Base-by-base conservation (phyloP, 1,140 invertebrate genomes). In the Philotrypesis tridentata region DNA sequence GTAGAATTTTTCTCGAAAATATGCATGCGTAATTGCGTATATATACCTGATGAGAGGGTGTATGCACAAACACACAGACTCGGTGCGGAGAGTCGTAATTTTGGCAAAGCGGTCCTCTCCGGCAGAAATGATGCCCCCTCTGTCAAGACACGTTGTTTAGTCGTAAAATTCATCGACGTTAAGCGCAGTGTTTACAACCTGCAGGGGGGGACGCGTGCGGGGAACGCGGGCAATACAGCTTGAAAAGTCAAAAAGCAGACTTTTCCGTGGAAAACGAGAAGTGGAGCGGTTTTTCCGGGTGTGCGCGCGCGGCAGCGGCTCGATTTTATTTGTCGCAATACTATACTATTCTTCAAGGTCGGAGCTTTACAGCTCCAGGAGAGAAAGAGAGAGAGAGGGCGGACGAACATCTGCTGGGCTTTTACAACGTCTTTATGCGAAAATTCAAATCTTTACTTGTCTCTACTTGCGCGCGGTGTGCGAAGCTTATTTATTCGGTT, bases 201-300 rank as follows among this genome's bases (percentile, higher is more conserved):
- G 33, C 9, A 37, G 9, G 33, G 33, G 25, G 5, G 61, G 12
- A 8, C 27, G 23, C 61, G 61, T 29, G 61, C 61, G 25, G 25
- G 1, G 65, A 25, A 60, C 43, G 14, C 43, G 17, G n/a, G 43
- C 43, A 17, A 17, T 48, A 48, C 2, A 4, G 14, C 48, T 17
- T 17, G 48, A 76, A 43, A 78, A 82, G 80, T 86, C 84, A 85
- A 86, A 27, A 60, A 83, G 21, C 33, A 4, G 60, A 25, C 65
- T 31, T n/a, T 1, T 2, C 29, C 14, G 11, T n/a, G 40, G 25
- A 43, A 80, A 75, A 55, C 86, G 84, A 86, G 87, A 87, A 87
- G 85, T 86, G 73, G 84, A 87, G 79, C 84, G 82, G 78, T 80
- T 86, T 85, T 86, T 84, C 86, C 82, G 40, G 48, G 71, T 37